Evolutionary conservation across 2,113 vertebrate genomes (phyloP).

Genomic region (Nematolebias whitei): DNA sequence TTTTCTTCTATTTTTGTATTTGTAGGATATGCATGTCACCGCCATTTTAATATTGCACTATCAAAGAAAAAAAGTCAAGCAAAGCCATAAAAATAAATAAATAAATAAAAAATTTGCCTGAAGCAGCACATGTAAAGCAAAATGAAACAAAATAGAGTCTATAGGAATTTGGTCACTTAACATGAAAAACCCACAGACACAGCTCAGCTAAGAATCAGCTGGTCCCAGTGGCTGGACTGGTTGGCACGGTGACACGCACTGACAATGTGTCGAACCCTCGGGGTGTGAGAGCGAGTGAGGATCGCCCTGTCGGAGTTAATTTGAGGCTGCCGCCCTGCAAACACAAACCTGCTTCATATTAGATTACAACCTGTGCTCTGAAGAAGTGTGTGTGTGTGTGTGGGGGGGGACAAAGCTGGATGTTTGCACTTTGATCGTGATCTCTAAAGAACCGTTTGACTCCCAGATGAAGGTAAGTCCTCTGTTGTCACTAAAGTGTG

Average conservation of each 20-base stretch:
- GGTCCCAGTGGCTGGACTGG: conserved; percentile 18
- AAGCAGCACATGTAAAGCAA: not conserved
- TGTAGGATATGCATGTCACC: too few relatives aligned
- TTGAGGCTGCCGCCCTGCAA: conserved; percentile 41
- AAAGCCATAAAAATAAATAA: not conserved
- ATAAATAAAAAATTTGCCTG: not conserved
- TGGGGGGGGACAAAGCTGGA: conserved; percentile 5
- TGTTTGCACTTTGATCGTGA: conserved; percentile 17
- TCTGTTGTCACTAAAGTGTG: conserved; percentile 13
- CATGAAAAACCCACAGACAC: conserved; percentile 12
- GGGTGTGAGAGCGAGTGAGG: conserved; percentile 43
- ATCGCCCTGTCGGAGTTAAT: conserved; percentile 72
- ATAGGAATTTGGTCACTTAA: not conserved
- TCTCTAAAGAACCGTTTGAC: conserved; percentile 37
- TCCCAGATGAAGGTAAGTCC: conserved; percentile 31
- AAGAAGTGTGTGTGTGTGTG: conserved; percentile 37
- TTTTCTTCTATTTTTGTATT: too few relatives aligned
- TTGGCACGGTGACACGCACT: conserved; percentile 38
- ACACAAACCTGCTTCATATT: conserved; percentile 67
- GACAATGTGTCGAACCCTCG: conserved; percentile 22
- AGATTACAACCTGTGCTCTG: conserved; percentile 50
- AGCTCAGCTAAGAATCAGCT: conserved; percentile 32
- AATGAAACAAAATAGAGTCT: not conserved
- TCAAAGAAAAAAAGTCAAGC: not conserved
- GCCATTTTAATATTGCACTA: too few relatives aligned